phyloP scores from a whole-genome alignment of 2,888 invertebrate species.

The Brachypterus glaber region DNA sequence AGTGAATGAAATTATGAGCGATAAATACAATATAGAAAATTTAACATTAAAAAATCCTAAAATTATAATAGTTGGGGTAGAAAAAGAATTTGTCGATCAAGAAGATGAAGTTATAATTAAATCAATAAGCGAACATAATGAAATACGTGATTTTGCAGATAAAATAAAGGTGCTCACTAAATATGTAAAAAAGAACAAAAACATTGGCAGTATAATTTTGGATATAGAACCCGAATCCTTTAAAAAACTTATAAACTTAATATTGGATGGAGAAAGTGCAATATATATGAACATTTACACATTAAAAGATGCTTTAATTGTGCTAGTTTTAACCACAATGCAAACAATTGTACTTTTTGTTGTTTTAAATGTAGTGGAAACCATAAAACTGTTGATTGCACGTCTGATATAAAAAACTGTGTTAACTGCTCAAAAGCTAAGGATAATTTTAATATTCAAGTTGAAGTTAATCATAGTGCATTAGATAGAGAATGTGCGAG shows the following conservation, averaged over 20 bases:
- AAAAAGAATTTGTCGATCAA: background rate
- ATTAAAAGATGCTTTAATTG: background rate
- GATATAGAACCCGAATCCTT: background rate
- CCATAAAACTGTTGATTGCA: conserved; percentile 1
- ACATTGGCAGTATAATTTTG: background rate
- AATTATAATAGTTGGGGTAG: background rate
- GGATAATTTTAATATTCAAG: background rate
- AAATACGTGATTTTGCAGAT: background rate
- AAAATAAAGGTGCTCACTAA: background rate
- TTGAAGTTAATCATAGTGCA: background rate
- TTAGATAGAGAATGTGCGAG: background rate
- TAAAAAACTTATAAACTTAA: background rate
- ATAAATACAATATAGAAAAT: background rate
- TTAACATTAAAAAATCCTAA: background rate
- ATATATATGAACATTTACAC: background rate
- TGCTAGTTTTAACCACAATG: background rate
- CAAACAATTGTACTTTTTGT: background rate
- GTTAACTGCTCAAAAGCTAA: background rate
- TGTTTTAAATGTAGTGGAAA: background rate
- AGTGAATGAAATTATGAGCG: background rate
- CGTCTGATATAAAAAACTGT: background rate
- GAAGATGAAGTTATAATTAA: background rate
- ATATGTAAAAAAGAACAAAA: background rate
- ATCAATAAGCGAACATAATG: background rate
- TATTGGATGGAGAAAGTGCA: conserved; percentile 1